Evolutionary conservation across 2,888 invertebrate species (phyloP), one percentile per base, ranked within the genome.

Genomic region (Apantesis nais): DNA sequence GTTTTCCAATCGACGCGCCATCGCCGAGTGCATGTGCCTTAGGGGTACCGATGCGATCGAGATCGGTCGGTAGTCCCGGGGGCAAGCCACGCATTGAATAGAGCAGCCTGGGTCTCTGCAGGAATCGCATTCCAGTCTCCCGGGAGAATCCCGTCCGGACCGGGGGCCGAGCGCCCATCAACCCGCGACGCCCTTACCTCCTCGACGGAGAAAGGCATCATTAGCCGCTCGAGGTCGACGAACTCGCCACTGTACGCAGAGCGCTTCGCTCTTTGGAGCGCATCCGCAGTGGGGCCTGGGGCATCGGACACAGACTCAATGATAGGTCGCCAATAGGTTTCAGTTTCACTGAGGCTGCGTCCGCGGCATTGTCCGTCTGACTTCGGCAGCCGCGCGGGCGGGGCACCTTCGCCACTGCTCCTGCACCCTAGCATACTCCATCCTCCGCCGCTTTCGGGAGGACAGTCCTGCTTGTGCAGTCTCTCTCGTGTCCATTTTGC

Each of bases 11-110:
- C n/a, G n/a, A n/a, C n/a, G 65, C 14, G 84, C 82, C 71, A 85
- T 67, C 62, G 83, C 75, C 16, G 78, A 70, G 74, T 85, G 83
- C 72, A 88, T 71, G 66, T 87, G 82, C 55, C 85, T 60, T 67
- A 68, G 80, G 74, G n/a, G n/a, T n/a, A n/a, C n/a, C n/a, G n/a
- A n/a, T 68, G 75, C 44, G 73, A 69, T n/a, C n/a, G n/a, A 62
- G 76, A 76, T 84, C 85, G 44, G 74, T 75, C 16, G 83, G 83
- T 7, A 75, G 64, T 14, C 37, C 73, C n/a, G n/a, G 60, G 29
- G 3, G 52, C 9, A n/a, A 72, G 44, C 67, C 72, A 72, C 11
- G 29, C 67, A 8, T 64, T 72, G 60, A 76, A 77, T 22, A 73
- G 62, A 29, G 70, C 22, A n/a, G 37, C 76, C 69, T 74, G 68